A percentile compares a stretch with the other conserved stretches of the same genome.
Evolutionary conservation across 2,113 vertebrate species (phyloP).

Genomic region (Puntigrus tetrazona): DNA sequence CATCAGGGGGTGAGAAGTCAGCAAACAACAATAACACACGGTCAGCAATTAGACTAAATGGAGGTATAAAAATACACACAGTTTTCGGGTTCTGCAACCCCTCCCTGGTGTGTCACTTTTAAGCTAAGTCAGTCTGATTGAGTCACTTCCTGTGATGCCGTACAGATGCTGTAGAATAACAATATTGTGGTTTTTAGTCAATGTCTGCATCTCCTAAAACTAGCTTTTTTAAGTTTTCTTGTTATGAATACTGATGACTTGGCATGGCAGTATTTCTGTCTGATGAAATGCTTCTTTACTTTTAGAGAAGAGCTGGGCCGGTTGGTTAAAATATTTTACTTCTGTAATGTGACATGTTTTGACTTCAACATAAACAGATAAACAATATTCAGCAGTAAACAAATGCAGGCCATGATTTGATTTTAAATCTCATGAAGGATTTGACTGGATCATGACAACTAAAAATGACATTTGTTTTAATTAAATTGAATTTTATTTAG

Average conservation of each 20-base stretch:
- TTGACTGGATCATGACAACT: neutral
- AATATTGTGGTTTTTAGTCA: neutral
- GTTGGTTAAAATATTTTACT: neutral
- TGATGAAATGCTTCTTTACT: neutral
- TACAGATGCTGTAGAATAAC: neutral
- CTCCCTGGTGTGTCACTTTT: slow-evolving; percentile 6
- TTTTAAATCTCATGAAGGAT: neutral
- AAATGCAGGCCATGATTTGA: neutral
- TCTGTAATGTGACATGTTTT: neutral
- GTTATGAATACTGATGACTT: neutral
- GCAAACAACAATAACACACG: slow-evolving; percentile 65
- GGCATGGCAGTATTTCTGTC: neutral
- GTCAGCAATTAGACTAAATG: slow-evolving; percentile 32
- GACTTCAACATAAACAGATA: neutral
- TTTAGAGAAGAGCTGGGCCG: neutral
- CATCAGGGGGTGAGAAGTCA: slow-evolving; percentile 66
- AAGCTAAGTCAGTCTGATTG: neutral
- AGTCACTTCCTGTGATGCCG: neutral
- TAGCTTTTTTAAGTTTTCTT: neutral
- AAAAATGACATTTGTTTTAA: neutral
- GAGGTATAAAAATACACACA: neutral
- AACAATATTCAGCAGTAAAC: neutral
- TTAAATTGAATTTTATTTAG: too few species aligned
- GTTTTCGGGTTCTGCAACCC: slow-evolving; percentile 7
- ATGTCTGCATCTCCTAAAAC: neutral